Percentiles rank a stretch among this genome's conserved stretches.
Conservation (phyloP, 2,888 invertebrate genomes). For the Heliconius erato region DNA sequence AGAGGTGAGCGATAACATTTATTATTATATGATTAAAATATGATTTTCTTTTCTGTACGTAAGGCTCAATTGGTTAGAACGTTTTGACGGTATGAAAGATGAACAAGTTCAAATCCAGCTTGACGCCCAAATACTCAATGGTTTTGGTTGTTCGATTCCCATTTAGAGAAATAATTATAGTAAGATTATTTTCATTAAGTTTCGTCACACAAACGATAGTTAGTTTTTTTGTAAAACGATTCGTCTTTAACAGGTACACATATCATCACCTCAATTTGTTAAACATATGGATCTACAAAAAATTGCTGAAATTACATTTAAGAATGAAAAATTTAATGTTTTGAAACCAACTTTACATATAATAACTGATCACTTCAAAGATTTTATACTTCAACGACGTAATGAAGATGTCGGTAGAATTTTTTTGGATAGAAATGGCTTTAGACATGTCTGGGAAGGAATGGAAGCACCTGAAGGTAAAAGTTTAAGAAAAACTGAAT, state of each 20-base stretch:
- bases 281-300: slow-evolving; percentile 70
- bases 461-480: slow-evolving; percentile 52
- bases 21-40: slow-evolving; percentile 15
- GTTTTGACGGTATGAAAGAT: neutral
- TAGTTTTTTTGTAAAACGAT: neutral
- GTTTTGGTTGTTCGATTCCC: neutral
- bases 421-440: slow-evolving; percentile 69
- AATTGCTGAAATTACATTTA: slow-evolving; percentile 62
- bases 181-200: too few species aligned
- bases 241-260: slow-evolving; percentile 13
- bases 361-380: slow-evolving; percentile 67
- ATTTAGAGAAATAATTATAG: too few species aligned
- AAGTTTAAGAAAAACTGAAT: slow-evolving; percentile 58
- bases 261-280: slow-evolving; percentile 53
- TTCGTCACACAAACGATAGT: too few species aligned
- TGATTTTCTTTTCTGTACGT: neutral
- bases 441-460: slow-evolving; percentile 71
- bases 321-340: slow-evolving; percentile 67
- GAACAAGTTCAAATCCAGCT: neutral
- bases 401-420: slow-evolving; percentile 56
- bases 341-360: slow-evolving; percentile 65
- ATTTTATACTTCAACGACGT: slow-evolving; percentile 60
- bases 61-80: neutral
- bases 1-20: slow-evolving; percentile 30
- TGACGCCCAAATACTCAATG: neutral